phyloP scores from a whole-genome alignment of 2,113 vertebrate genomes.

The Camelus bactrianus region DNA sequence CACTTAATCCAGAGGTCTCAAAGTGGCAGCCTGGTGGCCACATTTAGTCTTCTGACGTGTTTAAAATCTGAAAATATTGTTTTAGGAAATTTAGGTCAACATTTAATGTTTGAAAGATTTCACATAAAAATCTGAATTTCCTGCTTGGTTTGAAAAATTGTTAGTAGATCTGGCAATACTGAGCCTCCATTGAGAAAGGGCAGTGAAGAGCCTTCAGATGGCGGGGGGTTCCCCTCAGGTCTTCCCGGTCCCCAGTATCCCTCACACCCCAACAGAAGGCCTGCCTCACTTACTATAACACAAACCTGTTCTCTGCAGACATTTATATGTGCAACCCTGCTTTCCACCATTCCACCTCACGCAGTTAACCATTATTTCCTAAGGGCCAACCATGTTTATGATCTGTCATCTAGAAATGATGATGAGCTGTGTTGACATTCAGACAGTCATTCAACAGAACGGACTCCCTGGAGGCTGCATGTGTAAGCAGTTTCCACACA shows the following conservation, averaged over 20 bases:
- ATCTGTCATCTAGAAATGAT: constrained; percentile 3
- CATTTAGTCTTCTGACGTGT: not conserved
- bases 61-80: not conserved
- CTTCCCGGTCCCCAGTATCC: fast-evolving
- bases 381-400: not conserved
- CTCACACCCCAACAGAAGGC: not conserved
- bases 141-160: not conserved
- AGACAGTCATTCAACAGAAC: not conserved
- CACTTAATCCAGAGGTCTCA: not conserved
- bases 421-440: not conserved
- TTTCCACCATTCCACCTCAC: not conserved
- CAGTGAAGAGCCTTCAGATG: not conserved
- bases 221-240: not conserved
- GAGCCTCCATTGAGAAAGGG: not conserved
- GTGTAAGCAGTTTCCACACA: constrained; percentile 30
- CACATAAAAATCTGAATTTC: constrained; percentile 31
- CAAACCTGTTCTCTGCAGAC: not conserved
- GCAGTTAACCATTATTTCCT: not conserved
- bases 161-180: not conserved
- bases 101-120: constrained; percentile 5
- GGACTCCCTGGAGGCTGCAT: not conserved
- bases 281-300: not conserved
- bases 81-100: constrained; percentile 43
- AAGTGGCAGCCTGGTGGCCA: not conserved
- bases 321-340: not conserved